These are phyloP conservation scores for Bubalus kerabau DNA, from an alignment of 2,113 vertebrate genomes.

Conservation along the genomic window DNA sequence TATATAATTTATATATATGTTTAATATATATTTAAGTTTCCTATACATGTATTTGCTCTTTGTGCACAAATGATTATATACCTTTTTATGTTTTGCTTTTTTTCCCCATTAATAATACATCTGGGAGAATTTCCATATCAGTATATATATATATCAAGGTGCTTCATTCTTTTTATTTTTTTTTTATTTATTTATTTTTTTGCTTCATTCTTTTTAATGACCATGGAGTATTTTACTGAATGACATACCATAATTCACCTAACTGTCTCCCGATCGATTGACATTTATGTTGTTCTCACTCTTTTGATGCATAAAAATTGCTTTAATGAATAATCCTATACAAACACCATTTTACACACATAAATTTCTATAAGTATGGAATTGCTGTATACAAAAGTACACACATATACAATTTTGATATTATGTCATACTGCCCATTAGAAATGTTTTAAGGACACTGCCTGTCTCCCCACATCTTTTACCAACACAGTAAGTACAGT, in stretches of 20 bases:
- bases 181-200: no score
- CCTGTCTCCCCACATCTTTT: not conserved
- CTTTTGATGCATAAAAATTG: not conserved
- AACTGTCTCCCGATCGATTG: not conserved
- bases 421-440: not conserved
- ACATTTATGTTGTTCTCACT: not conserved
- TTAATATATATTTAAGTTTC: not conserved
- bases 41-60: not conserved
- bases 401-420: not conserved
- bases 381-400: not conserved
- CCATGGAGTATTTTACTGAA: not conserved
- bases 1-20: not conserved
- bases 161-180: not conserved
- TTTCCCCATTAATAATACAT: not conserved
- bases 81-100: not conserved
- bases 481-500: not conserved
- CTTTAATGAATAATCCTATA: not conserved
- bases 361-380: not conserved
- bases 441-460: not conserved
- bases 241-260: not conserved
- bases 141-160: not conserved
- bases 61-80: not conserved
- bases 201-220: not conserved
- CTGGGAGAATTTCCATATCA: not conserved
- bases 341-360: not conserved